These are phyloP conservation scores for Acrobeloides nanus DNA, from an alignment of 2,888 invertebrate genomes.

Conservation along the genomic window DNA sequence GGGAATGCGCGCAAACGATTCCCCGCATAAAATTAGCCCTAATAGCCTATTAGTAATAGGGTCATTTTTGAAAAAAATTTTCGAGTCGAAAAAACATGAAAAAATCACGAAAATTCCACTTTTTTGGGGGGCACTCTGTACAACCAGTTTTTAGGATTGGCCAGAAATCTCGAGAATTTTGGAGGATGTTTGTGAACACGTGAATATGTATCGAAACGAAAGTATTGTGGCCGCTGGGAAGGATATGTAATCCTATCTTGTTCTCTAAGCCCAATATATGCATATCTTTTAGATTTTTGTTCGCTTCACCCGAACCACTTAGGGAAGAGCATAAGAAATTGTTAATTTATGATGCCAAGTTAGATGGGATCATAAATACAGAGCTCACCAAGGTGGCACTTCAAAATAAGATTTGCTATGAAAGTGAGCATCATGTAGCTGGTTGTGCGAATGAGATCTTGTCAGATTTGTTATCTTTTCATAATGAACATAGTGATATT, in stretches of 20 bases:
- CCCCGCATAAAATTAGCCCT: no score
- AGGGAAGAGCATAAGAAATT: slow-evolving; percentile 42
- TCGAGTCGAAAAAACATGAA: no score
- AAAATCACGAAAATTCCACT: no score
- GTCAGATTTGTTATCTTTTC: slow-evolving; percentile 45
- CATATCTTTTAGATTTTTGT: slow-evolving; percentile 36
- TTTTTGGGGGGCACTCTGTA: no score
- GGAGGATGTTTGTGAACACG: slow-evolving; percentile 34
- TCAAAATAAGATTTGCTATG: slow-evolving; percentile 28
- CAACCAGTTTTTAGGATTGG: slow-evolving; percentile 36
- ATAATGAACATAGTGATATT: slow-evolving; percentile 28
- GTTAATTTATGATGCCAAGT: slow-evolving; percentile 29
- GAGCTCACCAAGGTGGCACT: slow-evolving; percentile 37
- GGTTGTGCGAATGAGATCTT: slow-evolving; percentile 50
- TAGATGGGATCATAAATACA: slow-evolving; percentile 47
- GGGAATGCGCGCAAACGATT: no score
- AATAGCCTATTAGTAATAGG: no score
- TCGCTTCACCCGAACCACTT: slow-evolving; percentile 43
- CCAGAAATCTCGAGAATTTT: slow-evolving; percentile 31
- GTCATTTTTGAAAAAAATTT: no score
- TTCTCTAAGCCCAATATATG: no score
- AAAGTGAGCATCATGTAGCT: slow-evolving; percentile 35
- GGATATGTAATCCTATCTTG: no score
- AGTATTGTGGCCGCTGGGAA: slow-evolving; percentile 25
- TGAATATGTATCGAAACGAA: slow-evolving; percentile 27